Percentiles rank a stretch among this genome's conserved stretches.
phyloP scores from a whole-genome alignment of 2,113 vertebrate genomes.

The Hirundichthys speculiger region DNA sequence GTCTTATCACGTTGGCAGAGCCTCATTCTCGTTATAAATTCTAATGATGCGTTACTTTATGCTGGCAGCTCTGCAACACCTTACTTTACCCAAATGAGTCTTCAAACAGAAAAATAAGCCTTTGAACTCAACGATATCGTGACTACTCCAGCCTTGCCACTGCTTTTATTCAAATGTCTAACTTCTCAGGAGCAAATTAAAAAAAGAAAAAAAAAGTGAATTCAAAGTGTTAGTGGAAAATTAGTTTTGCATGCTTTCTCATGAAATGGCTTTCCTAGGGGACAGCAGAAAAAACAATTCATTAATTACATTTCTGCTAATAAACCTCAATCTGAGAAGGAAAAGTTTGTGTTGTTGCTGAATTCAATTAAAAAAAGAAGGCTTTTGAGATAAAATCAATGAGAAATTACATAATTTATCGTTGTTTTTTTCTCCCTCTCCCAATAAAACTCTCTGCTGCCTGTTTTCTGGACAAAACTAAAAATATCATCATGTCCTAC shows the following conservation, averaged over 20 bases:
- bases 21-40: slow-evolving; percentile 4
- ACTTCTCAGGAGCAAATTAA: slow-evolving; percentile 30
- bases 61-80: slow-evolving; percentile 31
- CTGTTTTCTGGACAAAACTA: slow-evolving; percentile 31
- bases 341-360: slow-evolving; percentile 13
- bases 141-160: slow-evolving; percentile 7
- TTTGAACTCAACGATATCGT: slow-evolving; percentile 53
- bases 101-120: slow-evolving; percentile 40
- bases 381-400: no score
- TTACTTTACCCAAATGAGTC: slow-evolving; percentile 6
- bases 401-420: background rate
- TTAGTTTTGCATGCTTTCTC: slow-evolving; percentile 5
- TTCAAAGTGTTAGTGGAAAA: slow-evolving; percentile 21
- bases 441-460: slow-evolving; percentile 1
- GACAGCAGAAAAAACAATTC: background rate
- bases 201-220: background rate
- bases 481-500: slow-evolving; percentile 10
- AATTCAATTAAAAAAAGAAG: slow-evolving; percentile 17
- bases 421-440: slow-evolving; percentile 8
- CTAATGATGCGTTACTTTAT: background rate
- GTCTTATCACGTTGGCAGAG: background rate
- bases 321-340: slow-evolving; percentile 16
- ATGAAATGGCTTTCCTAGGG: no score
- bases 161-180: slow-evolving; percentile 45
- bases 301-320: no score